Percentiles rank a stretch among this genome's conserved stretches.
phyloP scores from a whole-genome alignment of 2,113 vertebrate genomes.

The Scolopax mira region DNA sequence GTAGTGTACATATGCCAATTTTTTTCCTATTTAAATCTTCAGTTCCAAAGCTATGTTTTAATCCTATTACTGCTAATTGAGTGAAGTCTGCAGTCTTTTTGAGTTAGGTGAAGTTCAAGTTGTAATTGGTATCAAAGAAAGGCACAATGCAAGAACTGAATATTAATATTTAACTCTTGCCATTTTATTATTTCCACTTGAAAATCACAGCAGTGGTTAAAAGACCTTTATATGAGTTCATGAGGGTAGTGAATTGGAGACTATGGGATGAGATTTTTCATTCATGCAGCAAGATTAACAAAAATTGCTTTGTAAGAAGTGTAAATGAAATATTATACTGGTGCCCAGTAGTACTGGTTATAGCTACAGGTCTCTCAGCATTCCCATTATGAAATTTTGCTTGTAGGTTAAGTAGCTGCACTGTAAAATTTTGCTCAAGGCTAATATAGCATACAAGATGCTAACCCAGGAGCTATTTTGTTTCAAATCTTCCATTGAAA shows the following conservation, averaged over 20 bases:
- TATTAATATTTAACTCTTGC: slow-evolving; percentile 69
- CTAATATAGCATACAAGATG: slow-evolving; percentile 11
- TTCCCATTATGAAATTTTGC: slow-evolving; percentile 15
- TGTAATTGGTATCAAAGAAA: slow-evolving; percentile 88
- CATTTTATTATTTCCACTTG: slow-evolving; percentile 72
- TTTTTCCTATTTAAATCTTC: slow-evolving; percentile 81
- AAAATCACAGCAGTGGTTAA: slow-evolving; percentile 64
- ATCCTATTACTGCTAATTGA: slow-evolving; percentile 96
- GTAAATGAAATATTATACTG: slow-evolving; percentile 47
- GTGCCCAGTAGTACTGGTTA: background rate
- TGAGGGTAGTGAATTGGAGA: slow-evolving; percentile 45
- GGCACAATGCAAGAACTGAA: slow-evolving; percentile 72
- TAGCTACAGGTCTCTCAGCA: background rate
- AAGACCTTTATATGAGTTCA: slow-evolving; percentile 52
- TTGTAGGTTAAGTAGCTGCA: slow-evolving; percentile 35
- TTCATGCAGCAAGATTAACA: slow-evolving; percentile 36
- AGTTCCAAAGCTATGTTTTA: slow-evolving; percentile 86
- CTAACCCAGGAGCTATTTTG: slow-evolving; percentile 47
- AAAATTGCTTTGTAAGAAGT: slow-evolving; percentile 27
- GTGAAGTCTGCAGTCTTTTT: slow-evolving; percentile 87
- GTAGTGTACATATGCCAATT: slow-evolving; percentile 85
- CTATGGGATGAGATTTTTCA: slow-evolving; percentile 32
- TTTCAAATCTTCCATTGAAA: slow-evolving; percentile 26
- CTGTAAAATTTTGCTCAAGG: slow-evolving; percentile 48
- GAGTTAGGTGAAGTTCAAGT: slow-evolving; percentile 89